Conservation (phyloP, 2,113 vertebrate species). For the Eurypyga helias region DNA sequence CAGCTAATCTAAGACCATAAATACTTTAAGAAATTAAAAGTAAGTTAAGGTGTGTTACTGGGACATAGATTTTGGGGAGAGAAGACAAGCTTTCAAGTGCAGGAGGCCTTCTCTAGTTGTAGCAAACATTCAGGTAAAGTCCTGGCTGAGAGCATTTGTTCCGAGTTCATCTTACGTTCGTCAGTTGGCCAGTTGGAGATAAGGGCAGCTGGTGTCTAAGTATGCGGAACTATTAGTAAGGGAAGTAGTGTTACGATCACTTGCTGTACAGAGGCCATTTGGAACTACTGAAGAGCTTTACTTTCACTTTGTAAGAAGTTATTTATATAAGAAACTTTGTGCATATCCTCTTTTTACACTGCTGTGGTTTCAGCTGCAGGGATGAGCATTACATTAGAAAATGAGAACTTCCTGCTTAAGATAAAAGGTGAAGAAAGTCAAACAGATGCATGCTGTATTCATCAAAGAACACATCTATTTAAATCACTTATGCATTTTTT, state of each 20-base stretch:
- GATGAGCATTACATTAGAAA: background rate
- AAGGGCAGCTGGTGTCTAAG: background rate
- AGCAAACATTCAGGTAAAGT: background rate
- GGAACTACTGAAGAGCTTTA: background rate
- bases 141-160: background rate
- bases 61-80: background rate
- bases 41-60: background rate
- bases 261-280: background rate
- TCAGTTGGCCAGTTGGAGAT: background rate
- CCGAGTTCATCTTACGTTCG: background rate
- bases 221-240: background rate
- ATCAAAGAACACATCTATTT: conserved; percentile 57
- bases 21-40: background rate
- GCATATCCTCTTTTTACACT: background rate
- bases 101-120: background rate
- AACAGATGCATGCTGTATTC: conserved; percentile 39
- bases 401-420: conserved; percentile 17
- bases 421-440: conserved; percentile 24
- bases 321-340: background rate
- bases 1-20: background rate
- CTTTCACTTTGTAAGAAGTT: background rate
- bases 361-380: background rate
- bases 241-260: background rate
- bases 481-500: conserved; percentile 60
- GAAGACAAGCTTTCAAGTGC: background rate